Evolutionary conservation across 2,113 vertebrate genomes (phyloP).

Genomic region (Neopipo cinnamomea): DNA sequence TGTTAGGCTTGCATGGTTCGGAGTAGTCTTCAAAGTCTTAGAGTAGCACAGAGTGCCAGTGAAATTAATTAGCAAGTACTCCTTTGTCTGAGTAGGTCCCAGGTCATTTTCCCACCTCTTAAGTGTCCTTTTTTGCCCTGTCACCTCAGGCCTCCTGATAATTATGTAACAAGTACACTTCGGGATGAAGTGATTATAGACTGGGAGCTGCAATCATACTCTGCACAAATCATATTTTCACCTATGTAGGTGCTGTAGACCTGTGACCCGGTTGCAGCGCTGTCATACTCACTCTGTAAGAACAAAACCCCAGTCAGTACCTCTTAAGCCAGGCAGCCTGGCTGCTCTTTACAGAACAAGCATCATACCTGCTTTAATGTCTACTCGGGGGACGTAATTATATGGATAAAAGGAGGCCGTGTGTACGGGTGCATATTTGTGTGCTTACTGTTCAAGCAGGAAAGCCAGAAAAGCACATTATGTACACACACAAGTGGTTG

Average conservation of each 20-base stretch:
- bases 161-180: constrained; percentile 59
- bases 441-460: not conserved
- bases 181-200: constrained; percentile 46
- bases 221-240: constrained; percentile 53
- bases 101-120: constrained; percentile 13
- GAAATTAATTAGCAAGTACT: constrained; percentile 36
- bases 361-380: not conserved
- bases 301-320: not conserved
- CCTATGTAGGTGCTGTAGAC: not conserved
- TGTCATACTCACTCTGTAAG: not conserved
- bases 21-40: not conserved
- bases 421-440: not conserved
- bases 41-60: not conserved
- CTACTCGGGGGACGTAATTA: not conserved
- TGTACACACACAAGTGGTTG: not conserved
- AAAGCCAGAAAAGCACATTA: constrained; percentile 47
- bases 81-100: constrained; percentile 16
- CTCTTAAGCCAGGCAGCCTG: not conserved
- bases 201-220: constrained; percentile 28
- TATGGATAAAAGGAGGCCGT: not conserved
- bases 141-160: constrained; percentile 15
- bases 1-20: not conserved
- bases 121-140: constrained; percentile 32
- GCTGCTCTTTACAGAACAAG: not conserved
- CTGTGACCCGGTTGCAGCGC: not conserved